Conservation (phyloP, 2,797 vertebrate species). For the Mormyrus hasselquistii region DNA sequence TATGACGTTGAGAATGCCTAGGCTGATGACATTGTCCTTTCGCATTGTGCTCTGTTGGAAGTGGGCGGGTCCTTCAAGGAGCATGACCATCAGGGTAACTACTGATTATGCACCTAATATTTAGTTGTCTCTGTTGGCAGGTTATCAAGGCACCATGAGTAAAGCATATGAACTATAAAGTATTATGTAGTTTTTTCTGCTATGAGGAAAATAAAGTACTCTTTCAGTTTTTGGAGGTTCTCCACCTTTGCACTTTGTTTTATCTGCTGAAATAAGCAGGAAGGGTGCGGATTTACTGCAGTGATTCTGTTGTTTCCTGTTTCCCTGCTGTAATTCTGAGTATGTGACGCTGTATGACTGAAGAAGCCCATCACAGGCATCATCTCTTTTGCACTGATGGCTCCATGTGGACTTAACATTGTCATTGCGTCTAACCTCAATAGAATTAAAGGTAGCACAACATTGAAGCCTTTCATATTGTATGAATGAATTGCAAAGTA, state of each 20-base stretch:
- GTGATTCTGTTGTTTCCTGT: constrained; percentile 23
- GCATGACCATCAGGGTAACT: not conserved
- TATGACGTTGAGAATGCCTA: not conserved
- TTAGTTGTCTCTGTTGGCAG: not conserved
- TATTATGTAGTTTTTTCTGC: not conserved
- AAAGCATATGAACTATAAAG: not conserved
- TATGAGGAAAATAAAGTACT: not conserved
- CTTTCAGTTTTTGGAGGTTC: not conserved
- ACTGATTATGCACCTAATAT: not conserved
- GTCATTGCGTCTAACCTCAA: not conserved
- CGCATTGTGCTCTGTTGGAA: not conserved
- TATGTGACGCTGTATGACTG: not conserved
- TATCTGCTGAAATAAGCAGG: constrained; percentile 13
- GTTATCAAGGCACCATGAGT: not conserved
- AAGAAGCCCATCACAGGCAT: not conserved
- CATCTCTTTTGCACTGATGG: not conserved
- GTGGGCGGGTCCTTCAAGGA: not conserved
- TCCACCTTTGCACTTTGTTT: not conserved
- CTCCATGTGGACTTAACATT: not conserved
- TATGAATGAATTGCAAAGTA: not conserved
- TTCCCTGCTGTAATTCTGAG: not conserved
- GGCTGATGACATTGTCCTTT: not conserved
- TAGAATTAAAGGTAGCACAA: not conserved
- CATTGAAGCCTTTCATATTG: not conserved
- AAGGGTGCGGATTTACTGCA: constrained; percentile 19